Base-by-base conservation (phyloP, 2,888 invertebrate species). In the Hirtodrosophila trivittata region DNA sequence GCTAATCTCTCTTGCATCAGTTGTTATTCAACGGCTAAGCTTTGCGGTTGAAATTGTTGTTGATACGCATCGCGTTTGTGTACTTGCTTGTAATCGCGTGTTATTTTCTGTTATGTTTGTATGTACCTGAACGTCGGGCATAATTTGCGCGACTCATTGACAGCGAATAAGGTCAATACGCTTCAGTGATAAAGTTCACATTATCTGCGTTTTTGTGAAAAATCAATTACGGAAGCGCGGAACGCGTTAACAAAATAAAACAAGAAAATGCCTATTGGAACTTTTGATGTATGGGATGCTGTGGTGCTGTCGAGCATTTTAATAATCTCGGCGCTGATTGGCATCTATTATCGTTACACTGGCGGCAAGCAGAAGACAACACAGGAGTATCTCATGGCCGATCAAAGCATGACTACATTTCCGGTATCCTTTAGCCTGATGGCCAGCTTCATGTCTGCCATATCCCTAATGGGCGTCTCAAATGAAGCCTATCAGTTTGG, bases 371-470 rank as follows among this genome's bases (percentile, higher is more conserved):
- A 97, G 88, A 95, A 94, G 91, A 97, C 97, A 1, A 94, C 95
- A 47, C 93, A 95, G 94, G 97, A 97, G 91, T 97, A 96, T 87
- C 93, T 97, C 52, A 91, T 96, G 71, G 97, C 96, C 0, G 94
- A 97, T 87, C 93, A 94, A 69, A 95, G 94, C 76, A 95, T 97
- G 95, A 93, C 95, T 1, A 92, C 95, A 73, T 88, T 93, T 32
- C 96, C 97, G 0, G 96, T 97, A 0, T 95, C 97, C 4, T 95
- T 97, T 70, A 97, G 97, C 1, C 90, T 97, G 52, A 96, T 97
- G 95, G 97, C 97, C 3, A 96, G 97, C 13, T 97, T 97, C 89
- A 96, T 97, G 95, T 97, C 97, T 0, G 96, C 97, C 41, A 94
- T 97, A 62, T 95, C 97, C 0, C 89, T 97, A 21, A 92, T 98